These are phyloP conservation scores for Aphidoletes aphidimyza DNA, from an alignment of 2,888 invertebrate genomes.

Conservation along the genomic window DNA sequence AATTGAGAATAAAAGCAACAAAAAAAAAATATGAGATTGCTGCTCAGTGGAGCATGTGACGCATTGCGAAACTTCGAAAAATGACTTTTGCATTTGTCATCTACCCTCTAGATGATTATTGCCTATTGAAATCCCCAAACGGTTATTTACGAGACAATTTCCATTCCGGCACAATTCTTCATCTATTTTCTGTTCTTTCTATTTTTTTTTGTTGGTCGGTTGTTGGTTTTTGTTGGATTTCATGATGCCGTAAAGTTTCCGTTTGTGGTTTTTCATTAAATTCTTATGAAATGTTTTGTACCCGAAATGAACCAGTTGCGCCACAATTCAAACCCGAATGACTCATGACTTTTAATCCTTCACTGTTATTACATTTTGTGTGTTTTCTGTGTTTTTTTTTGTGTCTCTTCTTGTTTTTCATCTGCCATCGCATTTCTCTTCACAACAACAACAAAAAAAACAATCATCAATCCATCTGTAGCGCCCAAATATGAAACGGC, in stretches of 20 bases:
- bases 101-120: constrained; percentile 26
- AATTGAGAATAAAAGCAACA: too few species aligned
- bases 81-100: constrained; percentile 38
- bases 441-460: too few species aligned
- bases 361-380: too few species aligned
- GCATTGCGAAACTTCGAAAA: constrained; percentile 28
- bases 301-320: neutral
- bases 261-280: constrained; percentile 16
- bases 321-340: neutral
- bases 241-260: neutral
- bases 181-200: neutral
- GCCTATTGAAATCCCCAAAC: constrained; percentile 20
- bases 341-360: neutral
- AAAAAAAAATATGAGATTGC: neutral
- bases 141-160: constrained; percentile 33
- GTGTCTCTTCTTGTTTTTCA: neutral
- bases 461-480: constrained; percentile 57
- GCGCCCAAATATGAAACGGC: constrained; percentile 86
- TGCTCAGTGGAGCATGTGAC: constrained; percentile 11
- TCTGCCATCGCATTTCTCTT: neutral
- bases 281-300: neutral
- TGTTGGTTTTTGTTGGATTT: neutral
- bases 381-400: neutral
- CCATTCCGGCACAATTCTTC: neutral
- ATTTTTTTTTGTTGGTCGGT: neutral